These are phyloP conservation scores for Euwallacea fornicatus DNA, from an alignment of 1,140 invertebrate genomes.

Conservation along the genomic window DNA sequence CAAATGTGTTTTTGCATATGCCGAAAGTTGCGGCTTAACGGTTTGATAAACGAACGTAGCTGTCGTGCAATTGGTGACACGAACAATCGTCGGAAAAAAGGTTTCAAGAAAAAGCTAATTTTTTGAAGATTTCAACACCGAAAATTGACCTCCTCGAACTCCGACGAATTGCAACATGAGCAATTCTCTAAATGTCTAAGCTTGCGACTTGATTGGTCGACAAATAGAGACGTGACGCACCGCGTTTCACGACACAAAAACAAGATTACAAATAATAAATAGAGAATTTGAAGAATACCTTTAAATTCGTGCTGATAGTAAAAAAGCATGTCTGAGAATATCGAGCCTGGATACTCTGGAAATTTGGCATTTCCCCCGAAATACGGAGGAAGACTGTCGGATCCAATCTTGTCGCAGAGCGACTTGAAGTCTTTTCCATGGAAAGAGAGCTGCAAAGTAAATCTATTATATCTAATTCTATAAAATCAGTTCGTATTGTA, in stretches of 20 bases:
- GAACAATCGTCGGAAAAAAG: too few species aligned
- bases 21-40: too few species aligned
- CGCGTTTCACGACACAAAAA: too few species aligned
- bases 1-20: too few species aligned
- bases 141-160: too few species aligned
- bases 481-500: constrained; percentile 46
- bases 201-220: too few species aligned
- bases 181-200: neutral
- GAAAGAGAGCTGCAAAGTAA: constrained; percentile 62
- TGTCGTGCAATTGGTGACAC: too few species aligned
- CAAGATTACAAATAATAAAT: neutral
- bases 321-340: constrained; percentile 58
- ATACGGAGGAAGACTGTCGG: constrained; percentile 64
- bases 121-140: too few species aligned
- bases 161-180: too few species aligned
- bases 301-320: constrained; percentile 59
- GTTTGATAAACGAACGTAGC: too few species aligned
- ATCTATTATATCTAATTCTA: neutral
- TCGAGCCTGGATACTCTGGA: constrained; percentile 55
- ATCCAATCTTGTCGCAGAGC: constrained; percentile 64
- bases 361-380: constrained; percentile 68
- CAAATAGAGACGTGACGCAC: too few species aligned
- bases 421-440: constrained; percentile 72
- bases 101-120: too few species aligned
- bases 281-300: constrained; percentile 52